A percentile compares a stretch with the other conserved stretches of the same genome.
Evolutionary conservation across 2,888 invertebrate species (phyloP).

Genomic region (Falcaria lacertinaria): DNA sequence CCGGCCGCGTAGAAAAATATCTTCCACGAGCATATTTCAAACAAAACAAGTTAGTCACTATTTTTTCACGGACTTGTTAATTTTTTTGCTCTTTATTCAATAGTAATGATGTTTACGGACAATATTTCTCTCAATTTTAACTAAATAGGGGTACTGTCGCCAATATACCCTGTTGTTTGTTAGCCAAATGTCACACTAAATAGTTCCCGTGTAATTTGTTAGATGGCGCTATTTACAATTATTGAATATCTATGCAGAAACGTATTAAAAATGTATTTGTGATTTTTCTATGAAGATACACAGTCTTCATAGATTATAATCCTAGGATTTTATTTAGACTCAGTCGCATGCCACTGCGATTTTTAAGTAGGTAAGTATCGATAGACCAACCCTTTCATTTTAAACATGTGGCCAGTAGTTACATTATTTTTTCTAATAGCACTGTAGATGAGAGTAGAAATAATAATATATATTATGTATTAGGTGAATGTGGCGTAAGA

Average conservation of each 20-base stretch:
- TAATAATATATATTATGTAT: too few relatives aligned
- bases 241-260: not conserved
- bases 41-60: constrained; percentile 18
- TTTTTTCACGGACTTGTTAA: constrained; percentile 7
- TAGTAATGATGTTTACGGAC: not conserved
- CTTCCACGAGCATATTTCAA: constrained; percentile 25
- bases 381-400: too few relatives aligned
- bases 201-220: constrained; percentile 51
- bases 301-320: too few relatives aligned
- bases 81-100: not conserved
- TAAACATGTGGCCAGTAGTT: too few relatives aligned
- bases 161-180: constrained; percentile 16
- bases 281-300: too few relatives aligned
- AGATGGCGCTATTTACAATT: constrained; percentile 64
- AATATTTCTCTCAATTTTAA: not conserved
- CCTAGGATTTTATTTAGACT: too few relatives aligned
- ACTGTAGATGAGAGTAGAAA: too few relatives aligned
- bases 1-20: constrained; percentile 40
- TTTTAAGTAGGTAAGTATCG: too few relatives aligned
- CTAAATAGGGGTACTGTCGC: not conserved
- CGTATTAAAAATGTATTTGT: too few relatives aligned
- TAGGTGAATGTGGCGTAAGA: too few relatives aligned
- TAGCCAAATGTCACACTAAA: constrained; percentile 36
- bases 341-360: too few relatives aligned
- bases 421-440: too few relatives aligned